A percentile compares a stretch with the other conserved stretches of the same genome.
Conservation (phyloP, 2,888 invertebrate genomes). For the Callimorpha dominula region DNA sequence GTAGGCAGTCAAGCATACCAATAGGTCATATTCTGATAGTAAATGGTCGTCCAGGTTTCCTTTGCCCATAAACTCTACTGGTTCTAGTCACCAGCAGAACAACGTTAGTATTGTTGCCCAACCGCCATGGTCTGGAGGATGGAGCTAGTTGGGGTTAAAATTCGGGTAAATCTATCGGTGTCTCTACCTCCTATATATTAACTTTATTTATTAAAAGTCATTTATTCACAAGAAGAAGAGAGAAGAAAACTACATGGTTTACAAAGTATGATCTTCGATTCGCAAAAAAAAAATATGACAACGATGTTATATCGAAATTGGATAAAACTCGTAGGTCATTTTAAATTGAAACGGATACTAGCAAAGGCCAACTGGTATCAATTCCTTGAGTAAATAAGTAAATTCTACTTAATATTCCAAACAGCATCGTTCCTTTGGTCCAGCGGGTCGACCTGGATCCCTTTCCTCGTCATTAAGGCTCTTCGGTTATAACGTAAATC, state of each 20-base stretch:
- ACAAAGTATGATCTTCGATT: neutral
- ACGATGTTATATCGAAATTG: neutral
- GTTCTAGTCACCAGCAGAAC: too few relatives aligned
- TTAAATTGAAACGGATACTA: neutral
- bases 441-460: conserved; percentile 32
- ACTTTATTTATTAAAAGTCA: neutral
- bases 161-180: neutral
- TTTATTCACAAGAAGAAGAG: neutral
- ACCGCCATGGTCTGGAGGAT: too few relatives aligned
- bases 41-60: too few relatives aligned
- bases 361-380: conserved; percentile 13
- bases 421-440: conserved; percentile 34
- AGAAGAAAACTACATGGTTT: neutral
- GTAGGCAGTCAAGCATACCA: too few relatives aligned
- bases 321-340: neutral
- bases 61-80: too few relatives aligned
- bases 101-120: too few relatives aligned
- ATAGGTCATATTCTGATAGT: too few relatives aligned
- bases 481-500: conserved; percentile 36
- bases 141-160: too few relatives aligned
- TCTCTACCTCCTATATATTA: neutral
- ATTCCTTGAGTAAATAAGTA: conserved; percentile 28
- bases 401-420: conserved; percentile 43
- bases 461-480: conserved; percentile 43
- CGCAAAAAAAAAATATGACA: too few relatives aligned